These are phyloP conservation scores for Rhorus exstirpatorius DNA, from an alignment of 2,888 invertebrate genomes.

Conservation along the genomic window DNA sequence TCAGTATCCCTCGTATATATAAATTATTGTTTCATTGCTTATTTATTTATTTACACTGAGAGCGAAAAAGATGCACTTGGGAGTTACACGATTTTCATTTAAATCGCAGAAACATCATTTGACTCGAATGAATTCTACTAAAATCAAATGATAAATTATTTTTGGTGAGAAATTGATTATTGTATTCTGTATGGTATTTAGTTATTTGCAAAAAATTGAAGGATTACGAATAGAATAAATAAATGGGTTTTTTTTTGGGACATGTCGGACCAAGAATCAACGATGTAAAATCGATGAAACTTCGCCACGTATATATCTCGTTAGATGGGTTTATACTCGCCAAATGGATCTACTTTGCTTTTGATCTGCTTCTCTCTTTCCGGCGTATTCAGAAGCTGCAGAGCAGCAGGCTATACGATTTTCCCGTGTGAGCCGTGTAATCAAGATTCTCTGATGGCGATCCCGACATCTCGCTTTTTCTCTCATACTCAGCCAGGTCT, in stretches of 20 bases:
- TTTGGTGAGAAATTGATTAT: too few species aligned
- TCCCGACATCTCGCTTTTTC: conserved; percentile 41
- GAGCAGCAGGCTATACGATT: conserved; percentile 48
- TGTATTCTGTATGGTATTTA: not conserved
- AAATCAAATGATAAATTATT: too few species aligned
- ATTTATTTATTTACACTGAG: not conserved
- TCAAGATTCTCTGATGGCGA: conserved; percentile 59
- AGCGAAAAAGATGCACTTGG: too few species aligned
- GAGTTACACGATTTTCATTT: too few species aligned
- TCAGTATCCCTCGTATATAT: not conserved
- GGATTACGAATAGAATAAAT: not conserved
- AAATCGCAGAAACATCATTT: too few species aligned
- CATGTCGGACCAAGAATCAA: conserved; percentile 22
- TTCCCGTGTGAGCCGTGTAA: conserved; percentile 63
- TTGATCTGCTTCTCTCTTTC: conserved; percentile 48
- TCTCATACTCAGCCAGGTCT: conserved; percentile 24
- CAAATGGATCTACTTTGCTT: conserved; percentile 52
- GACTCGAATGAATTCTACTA: too few species aligned
- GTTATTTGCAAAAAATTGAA: not conserved
- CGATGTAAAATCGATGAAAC: conserved; percentile 37
- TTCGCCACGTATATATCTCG: conserved; percentile 24
- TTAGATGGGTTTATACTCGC: conserved; percentile 44
- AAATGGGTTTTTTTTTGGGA: conserved; percentile 9
- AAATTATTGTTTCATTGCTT: not conserved
- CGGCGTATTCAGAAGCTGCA: conserved; percentile 27